These are phyloP conservation scores for Ammodytes marinus DNA, from an alignment of 2,113 vertebrate species.

Conservation along the genomic window DNA sequence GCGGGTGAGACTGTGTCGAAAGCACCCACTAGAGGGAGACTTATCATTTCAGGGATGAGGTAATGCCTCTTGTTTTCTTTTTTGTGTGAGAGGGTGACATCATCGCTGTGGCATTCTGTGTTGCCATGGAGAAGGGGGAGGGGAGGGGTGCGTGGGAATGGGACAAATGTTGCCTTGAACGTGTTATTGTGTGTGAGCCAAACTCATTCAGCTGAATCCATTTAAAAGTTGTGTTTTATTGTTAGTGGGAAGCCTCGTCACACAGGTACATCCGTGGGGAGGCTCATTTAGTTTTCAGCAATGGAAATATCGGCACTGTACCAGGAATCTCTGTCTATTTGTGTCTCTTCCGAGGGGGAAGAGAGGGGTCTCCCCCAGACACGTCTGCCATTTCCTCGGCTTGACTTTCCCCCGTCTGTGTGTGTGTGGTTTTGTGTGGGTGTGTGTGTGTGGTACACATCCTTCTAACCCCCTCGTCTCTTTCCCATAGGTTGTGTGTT, in stretches of 20 bases:
- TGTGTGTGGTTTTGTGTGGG: slow-evolving; percentile 25
- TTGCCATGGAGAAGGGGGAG: slow-evolving; percentile 60
- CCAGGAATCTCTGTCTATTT: slow-evolving; percentile 55
- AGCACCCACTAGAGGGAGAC: slow-evolving; percentile 40
- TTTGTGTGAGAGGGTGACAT: slow-evolving; percentile 70
- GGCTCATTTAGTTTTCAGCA: background rate
- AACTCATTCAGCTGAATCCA: background rate
- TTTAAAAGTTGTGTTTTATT: background rate
- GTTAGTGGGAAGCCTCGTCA: background rate
- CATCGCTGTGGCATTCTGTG: slow-evolving; percentile 72
- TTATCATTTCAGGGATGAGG: slow-evolving; percentile 73
- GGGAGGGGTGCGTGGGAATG: slow-evolving; percentile 37
- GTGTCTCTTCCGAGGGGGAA: slow-evolving; percentile 39
- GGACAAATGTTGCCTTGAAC: slow-evolving; percentile 35
- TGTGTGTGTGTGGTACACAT: slow-evolving; percentile 7
- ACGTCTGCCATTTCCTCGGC: slow-evolving; percentile 48
- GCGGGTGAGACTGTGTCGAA: slow-evolving; percentile 58
- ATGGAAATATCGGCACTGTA: slow-evolving; percentile 40
- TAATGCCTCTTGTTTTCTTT: slow-evolving; percentile 57
- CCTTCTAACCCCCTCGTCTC: background rate
- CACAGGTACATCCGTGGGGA: background rate
- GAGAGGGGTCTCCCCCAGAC: slow-evolving; percentile 52
- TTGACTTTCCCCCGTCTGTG: slow-evolving; percentile 27
- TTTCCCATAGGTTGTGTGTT: slow-evolving; percentile 41
- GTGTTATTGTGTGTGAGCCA: slow-evolving; percentile 23